Evolutionary conservation across 2,113 vertebrate genomes (phyloP), one percentile per base, ranked within the genome.

Genomic region (Pseudopipra pipra): DNA sequence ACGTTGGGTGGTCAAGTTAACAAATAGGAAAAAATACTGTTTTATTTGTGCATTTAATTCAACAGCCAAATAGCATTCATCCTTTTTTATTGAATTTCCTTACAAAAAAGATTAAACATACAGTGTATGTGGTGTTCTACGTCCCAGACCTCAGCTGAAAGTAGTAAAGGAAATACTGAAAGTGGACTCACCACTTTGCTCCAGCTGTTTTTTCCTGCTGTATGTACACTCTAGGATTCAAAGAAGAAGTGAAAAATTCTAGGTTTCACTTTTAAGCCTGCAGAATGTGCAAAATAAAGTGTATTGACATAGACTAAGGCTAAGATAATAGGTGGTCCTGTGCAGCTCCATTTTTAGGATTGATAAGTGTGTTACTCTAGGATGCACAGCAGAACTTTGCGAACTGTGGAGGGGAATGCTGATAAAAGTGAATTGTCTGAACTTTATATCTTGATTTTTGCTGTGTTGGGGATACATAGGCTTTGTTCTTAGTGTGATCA

Each of bases 201-300:
- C 43, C 67, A 46, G 61, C 80, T 5, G 12, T 41, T 78, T 81
- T 39, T 56, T 43, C 44, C 59, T 68, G 41, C 41, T 88, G 43
- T 56, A 0, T 44, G 16, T 67, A 51, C 3, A 6, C 46, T 14
- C 15, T 28, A 20, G 66, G 39, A 79, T 91, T 92, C 49, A 65
- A 77, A 95, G 62, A 58, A 54, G 62, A 81, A 87, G 58, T 68
- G 66, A 92, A 82, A 84, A 72, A 73, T 43, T 89, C 52, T 58
- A 43, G 16, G 19, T 83, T 91, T 93, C 28, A 27, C n/a, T 81
- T 82, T 13, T 46, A 87, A 85, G 52, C 44, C 23, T 90, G 22
- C 22, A 86, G 78, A 76, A 79, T 54, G 33, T 63, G 37, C 44
- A 87, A 73, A 95, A 72, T 74, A 74, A 86, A 92, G 52, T 11